Evolutionary conservation across 1,140 invertebrate genomes (phyloP), one percentile per base, ranked within the genome.

Genomic region (Trichogramma pretiosum): DNA sequence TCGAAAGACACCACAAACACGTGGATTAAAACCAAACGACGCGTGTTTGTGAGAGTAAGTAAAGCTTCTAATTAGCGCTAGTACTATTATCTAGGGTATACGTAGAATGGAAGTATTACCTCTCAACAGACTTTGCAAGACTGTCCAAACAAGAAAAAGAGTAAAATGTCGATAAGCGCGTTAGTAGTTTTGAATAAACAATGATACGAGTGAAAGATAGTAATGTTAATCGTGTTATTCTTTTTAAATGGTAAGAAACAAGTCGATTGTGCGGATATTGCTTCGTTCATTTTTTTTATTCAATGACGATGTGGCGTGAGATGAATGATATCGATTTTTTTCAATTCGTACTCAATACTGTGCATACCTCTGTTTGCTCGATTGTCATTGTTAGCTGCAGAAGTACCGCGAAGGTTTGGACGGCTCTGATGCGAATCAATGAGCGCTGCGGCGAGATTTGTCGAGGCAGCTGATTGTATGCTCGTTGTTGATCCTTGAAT

Each of bases 381-480:
- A 44, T 63, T 70, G 47, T 71, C 69, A 55, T 60, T 63, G 57
- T 60, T 68, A 2, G 67, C 53, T 42, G 59, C 48, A 1, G 67
- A 67, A 50, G 60, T 61, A 51, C 57, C 63, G 23, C 66, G 63
- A 23, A 70, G 56, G 46, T 62, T 63, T 26, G 61, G 63, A 42
- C 62, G 63, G 36, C 61, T 63, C 23, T 70, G 71, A 53, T 75
- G 70, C 8, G 74, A 72, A 58, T 76, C 74, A 42, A 76, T 68
- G 23, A 76, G 58, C 18, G 72, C 74, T 49, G 74, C 74, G 42
- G 74, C 73, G 11, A 75, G 60, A 57, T 72, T 75, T 36, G 74
- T 70, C 21, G 70, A 69, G 42, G 68, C 63, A 45, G 63, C 62
- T 37, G 67, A 70, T 50, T 69, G 67, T 45, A 70, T 63, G 44